Evolutionary conservation across 1,140 invertebrate genomes (phyloP).

Genomic region (Drosophila guanche): DNA sequence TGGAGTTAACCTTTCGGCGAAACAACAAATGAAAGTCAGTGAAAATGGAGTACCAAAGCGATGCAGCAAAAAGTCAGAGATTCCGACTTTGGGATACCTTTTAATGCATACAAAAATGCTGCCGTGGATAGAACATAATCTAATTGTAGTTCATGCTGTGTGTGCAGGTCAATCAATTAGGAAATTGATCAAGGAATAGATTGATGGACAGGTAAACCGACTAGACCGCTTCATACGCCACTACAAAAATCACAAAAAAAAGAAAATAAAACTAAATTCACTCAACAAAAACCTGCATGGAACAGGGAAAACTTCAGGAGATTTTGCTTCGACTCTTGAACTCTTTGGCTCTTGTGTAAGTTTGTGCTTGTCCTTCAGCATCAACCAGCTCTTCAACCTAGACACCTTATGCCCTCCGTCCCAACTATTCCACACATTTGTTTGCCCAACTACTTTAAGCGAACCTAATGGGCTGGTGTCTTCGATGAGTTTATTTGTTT

Average conservation of each 20-base stretch:
- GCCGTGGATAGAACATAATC: too few species aligned
- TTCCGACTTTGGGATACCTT: too few species aligned
- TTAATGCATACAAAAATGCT: too few species aligned
- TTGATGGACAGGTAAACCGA: too few species aligned
- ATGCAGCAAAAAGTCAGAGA: too few species aligned
- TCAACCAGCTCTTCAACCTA: too few species aligned
- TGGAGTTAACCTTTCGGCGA: conserved; percentile 49
- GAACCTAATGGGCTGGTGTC: conserved; percentile 63
- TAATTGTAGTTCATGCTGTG: too few species aligned
- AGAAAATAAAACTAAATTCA: neutral
- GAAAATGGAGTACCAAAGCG: too few species aligned
- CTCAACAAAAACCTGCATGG: conserved; percentile 2
- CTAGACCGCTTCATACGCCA: too few species aligned
- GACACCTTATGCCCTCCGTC: too few species aligned
- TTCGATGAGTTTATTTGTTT: conserved; percentile 73
- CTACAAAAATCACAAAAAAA: neutral
- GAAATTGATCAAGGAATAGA: too few species aligned
- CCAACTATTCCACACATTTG: conserved; percentile 34
- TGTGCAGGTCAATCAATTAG: too few species aligned
- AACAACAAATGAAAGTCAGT: conserved; percentile 11
- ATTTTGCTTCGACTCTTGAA: conserved; percentile 19
- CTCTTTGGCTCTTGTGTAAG: conserved; percentile 11
- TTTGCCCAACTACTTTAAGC: conserved; percentile 52
- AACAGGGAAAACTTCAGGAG: conserved; percentile 33
- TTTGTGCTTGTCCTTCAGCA: conserved; percentile 10